Conservation (phyloP, 2,797 vertebrate species). For the Cossypha polioptera region DNA sequence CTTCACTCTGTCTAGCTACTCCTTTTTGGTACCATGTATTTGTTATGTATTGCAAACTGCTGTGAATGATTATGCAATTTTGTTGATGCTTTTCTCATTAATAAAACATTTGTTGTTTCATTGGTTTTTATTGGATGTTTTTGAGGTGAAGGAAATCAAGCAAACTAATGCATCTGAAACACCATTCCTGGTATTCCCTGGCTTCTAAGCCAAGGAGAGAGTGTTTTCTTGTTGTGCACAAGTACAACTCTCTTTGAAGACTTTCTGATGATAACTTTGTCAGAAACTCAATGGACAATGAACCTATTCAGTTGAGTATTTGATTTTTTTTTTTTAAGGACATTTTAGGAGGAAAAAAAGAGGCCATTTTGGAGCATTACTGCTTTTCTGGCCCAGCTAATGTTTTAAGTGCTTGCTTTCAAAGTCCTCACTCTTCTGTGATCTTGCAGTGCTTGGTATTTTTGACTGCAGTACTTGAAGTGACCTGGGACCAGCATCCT, state of each 20-base stretch:
- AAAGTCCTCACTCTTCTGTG: background rate
- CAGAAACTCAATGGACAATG: background rate
- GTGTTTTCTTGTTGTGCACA: background rate
- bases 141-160: background rate
- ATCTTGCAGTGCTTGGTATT: background rate
- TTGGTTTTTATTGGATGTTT: background rate
- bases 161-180: background rate
- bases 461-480: background rate
- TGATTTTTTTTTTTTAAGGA: background rate
- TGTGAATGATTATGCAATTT: background rate
- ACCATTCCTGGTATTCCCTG: background rate
- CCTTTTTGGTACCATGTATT: background rate
- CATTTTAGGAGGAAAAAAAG: fast-evolving
- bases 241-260: background rate
- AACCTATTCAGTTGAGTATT: background rate
- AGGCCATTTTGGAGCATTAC: background rate
- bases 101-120: conserved; percentile 44
- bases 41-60: background rate
- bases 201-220: background rate
- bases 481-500: background rate
- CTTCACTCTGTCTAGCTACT: background rate
- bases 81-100: conserved; percentile 31
- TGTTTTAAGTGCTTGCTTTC: background rate
- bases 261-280: background rate
- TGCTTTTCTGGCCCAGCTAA: background rate